phyloP scores from a whole-genome alignment of 2,797 vertebrate species.

The Trachops cirrhosus region DNA sequence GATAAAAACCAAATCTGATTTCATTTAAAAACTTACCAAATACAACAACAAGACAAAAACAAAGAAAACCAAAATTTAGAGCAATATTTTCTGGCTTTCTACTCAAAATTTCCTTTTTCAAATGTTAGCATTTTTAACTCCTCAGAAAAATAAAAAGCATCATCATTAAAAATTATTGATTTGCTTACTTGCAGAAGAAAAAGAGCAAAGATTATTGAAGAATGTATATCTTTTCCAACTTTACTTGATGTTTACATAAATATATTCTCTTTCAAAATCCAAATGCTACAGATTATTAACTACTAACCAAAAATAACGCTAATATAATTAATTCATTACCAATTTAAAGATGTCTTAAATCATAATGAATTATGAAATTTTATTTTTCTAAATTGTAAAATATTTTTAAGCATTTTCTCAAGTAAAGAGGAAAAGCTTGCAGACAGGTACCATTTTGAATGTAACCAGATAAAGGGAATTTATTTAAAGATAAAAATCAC shows the following conservation, averaged over 20 bases:
- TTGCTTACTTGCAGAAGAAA: conserved; percentile 20
- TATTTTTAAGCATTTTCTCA: background rate
- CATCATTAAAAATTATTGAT: conserved; percentile 17
- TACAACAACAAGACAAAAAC: background rate
- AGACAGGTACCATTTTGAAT: background rate
- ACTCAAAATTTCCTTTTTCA: conserved; percentile 1
- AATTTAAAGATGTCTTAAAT: background rate
- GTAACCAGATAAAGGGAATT: background rate
- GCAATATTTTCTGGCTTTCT: background rate
- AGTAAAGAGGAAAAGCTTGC: background rate
- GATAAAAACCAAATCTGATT: conserved; percentile 45
- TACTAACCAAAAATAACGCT: background rate
- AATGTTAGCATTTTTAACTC: conserved; percentile 31
- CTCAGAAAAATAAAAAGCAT: conserved; percentile 32
- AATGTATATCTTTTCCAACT: background rate
- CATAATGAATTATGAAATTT: background rate
- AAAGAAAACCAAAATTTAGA: conserved; percentile 34
- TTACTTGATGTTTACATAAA: background rate
- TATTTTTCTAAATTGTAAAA: conserved; percentile 34
- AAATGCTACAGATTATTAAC: background rate
- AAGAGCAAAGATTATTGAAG: conserved; percentile 24
- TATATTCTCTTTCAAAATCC: conserved; percentile 38
- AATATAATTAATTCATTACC: conserved; percentile 16
- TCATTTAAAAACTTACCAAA: conserved; percentile 40
- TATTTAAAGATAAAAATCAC: conserved; percentile 20